Evolutionary conservation across 2,888 invertebrate species (phyloP).

Genomic region (Dicyrtoma fusca): DNA sequence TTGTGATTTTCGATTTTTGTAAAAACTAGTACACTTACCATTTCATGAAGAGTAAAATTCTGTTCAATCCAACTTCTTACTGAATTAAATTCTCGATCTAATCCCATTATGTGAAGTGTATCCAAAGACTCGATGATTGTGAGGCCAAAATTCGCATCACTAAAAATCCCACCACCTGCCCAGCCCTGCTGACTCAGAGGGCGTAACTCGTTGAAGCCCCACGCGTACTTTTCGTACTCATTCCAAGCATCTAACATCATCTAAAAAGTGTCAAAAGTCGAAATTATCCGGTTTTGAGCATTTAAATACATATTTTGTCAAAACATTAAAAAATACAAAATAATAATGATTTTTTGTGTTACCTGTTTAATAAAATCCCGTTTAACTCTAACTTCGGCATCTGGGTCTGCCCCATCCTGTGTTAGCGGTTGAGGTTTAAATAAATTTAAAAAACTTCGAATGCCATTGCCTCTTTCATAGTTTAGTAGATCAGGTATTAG

Average conservation of each 20-base stretch:
- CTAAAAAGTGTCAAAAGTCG: too few relatives aligned
- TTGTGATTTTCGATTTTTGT: too few relatives aligned
- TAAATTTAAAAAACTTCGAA: too few relatives aligned
- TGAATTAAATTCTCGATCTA: constrained; percentile 88
- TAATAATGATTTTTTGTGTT: too few relatives aligned
- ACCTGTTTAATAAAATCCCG: constrained; percentile 90
- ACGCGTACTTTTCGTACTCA: constrained; percentile 94
- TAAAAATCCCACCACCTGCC: constrained; percentile 82
- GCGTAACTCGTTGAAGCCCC: constrained; percentile 97
- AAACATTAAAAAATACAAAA: background rate
- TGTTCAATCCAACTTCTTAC: constrained; percentile 92
- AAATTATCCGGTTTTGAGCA: constrained; percentile 52
- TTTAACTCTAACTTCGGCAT: constrained; percentile 70
- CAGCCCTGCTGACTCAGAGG: constrained; percentile 89
- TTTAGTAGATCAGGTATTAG: too few relatives aligned
- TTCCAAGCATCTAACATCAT: constrained; percentile 99
- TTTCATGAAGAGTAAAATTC: constrained; percentile 70
- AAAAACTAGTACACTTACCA: constrained; percentile 58
- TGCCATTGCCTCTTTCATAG: too few relatives aligned
- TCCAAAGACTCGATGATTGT: constrained; percentile 96
- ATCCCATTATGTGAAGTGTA: constrained; percentile 94
- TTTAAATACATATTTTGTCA: background rate
- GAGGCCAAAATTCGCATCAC: constrained; percentile 81
- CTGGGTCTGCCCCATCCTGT: constrained; percentile 72
- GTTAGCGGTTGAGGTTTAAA: too few relatives aligned